phyloP scores from a whole-genome alignment of 2,113 vertebrate genomes.

The Solea solea region DNA sequence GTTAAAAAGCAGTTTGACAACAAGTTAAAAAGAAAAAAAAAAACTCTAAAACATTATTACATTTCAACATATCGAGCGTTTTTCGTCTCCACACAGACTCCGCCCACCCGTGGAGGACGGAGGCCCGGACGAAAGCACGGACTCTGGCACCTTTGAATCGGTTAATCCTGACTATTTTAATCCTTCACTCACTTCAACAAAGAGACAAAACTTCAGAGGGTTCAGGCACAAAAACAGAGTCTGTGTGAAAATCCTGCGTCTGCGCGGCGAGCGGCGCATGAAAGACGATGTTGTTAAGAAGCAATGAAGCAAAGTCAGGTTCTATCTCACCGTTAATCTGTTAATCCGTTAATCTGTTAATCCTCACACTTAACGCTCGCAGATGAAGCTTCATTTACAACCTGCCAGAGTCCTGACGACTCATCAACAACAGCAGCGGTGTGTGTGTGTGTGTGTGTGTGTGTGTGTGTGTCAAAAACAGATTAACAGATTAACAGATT shows the following conservation, averaged over 20 bases:
- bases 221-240: slow-evolving; percentile 78
- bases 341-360: slow-evolving; percentile 7
- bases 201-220: slow-evolving; percentile 62
- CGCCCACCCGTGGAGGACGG: slow-evolving; percentile 26
- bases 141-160: slow-evolving; percentile 86
- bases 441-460: background rate
- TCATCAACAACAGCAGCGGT: slow-evolving; percentile 10
- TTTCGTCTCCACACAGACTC: slow-evolving; percentile 68
- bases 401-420: slow-evolving; percentile 25
- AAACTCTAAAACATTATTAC: slow-evolving; percentile 65
- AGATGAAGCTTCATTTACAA: slow-evolving; percentile 48
- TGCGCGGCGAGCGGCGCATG: slow-evolving; percentile 44
- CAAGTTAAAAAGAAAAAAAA: slow-evolving; percentile 61
- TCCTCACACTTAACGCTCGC: slow-evolving; percentile 10
- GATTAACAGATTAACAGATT: too few relatives aligned
- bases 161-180: slow-evolving; percentile 80
- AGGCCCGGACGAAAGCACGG: slow-evolving; percentile 67
- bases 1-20: slow-evolving; percentile 73
- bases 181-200: slow-evolving; percentile 74
- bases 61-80: slow-evolving; percentile 71
- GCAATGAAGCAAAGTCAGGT: slow-evolving; percentile 52
- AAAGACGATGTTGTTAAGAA: slow-evolving; percentile 11
- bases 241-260: slow-evolving; percentile 56
- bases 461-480: slow-evolving; percentile 2
- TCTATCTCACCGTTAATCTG: slow-evolving; percentile 18